A percentile compares a stretch with the other conserved stretches of the same genome.
These are phyloP conservation scores for Diadumene lineata DNA, from an alignment of 92 coral and sea anemone species.

Conservation along the genomic window DNA sequence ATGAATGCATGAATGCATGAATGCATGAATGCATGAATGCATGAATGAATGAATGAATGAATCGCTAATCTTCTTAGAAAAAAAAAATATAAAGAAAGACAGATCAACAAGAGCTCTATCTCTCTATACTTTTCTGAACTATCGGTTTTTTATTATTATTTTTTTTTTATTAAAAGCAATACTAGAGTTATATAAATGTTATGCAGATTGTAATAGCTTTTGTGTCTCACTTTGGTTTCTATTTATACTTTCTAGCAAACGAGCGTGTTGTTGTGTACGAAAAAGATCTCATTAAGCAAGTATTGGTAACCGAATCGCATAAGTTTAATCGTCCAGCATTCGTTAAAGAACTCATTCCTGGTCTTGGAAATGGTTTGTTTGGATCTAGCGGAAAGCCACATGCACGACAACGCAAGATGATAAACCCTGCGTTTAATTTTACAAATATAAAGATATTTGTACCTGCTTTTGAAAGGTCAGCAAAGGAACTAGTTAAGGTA, in stretches of 20 bases:
- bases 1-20: no score
- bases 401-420: conserved; percentile 70
- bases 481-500: conserved; percentile 69
- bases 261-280: conserved; percentile 40
- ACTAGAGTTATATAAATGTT: no score
- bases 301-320: conserved; percentile 50
- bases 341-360: conserved; percentile 39
- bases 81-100: no score
- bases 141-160: no score
- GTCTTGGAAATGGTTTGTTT: conserved; percentile 55
- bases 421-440: conserved; percentile 71
- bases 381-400: conserved; percentile 71
- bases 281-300: conserved; percentile 70
- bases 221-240: no score
- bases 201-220: no score
- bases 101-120: no score
- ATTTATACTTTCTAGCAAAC: conserved; percentile 33
- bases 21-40: no score
- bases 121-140: no score
- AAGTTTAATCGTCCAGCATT: conserved; percentile 59
- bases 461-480: conserved; percentile 47
- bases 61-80: no score
- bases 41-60: no score
- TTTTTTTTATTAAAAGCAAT: no score
- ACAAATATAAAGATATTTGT: conserved; percentile 60